Evolutionary conservation across 2,888 invertebrate genomes (phyloP).

Genomic region (Dynastes grantii): DNA sequence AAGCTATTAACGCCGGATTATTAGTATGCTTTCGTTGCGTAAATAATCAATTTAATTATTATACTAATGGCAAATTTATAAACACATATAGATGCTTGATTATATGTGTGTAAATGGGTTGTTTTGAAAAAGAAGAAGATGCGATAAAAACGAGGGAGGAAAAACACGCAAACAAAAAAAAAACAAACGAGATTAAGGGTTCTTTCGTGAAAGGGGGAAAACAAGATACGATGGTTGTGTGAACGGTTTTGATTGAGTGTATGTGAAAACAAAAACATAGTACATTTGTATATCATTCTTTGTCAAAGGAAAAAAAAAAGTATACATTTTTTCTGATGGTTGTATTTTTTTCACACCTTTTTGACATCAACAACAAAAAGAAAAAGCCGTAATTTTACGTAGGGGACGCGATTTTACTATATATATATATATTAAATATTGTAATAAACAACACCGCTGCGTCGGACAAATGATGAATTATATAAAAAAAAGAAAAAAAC

Average conservation of each 20-base stretch:
- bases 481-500: constrained; percentile 7
- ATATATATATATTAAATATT: constrained; percentile 1
- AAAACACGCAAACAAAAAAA: constrained; percentile 58
- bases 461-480: constrained; percentile 5
- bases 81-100: constrained; percentile 65
- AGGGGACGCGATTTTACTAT: constrained; percentile 16
- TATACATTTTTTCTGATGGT: constrained; percentile 72
- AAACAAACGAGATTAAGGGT: constrained; percentile 56
- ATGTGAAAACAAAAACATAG: constrained; percentile 68
- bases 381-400: not conserved
- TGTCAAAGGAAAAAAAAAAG: constrained; percentile 66
- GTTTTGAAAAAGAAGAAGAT: constrained; percentile 53
- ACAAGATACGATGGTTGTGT: constrained; percentile 63
- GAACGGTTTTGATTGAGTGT: constrained; percentile 60
- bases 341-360: constrained; percentile 46
- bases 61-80: constrained; percentile 67
- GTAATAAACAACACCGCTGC: constrained; percentile 15
- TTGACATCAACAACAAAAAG: constrained; percentile 9
- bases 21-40: constrained; percentile 66
- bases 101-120: constrained; percentile 44
- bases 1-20: constrained; percentile 58
- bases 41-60: constrained; percentile 68
- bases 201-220: constrained; percentile 59
- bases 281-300: constrained; percentile 75
- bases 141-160: not conserved